These are phyloP conservation scores for Leptonema lineaticorne DNA, from an alignment of 1,140 invertebrate genomes.

Conservation along the genomic window DNA sequence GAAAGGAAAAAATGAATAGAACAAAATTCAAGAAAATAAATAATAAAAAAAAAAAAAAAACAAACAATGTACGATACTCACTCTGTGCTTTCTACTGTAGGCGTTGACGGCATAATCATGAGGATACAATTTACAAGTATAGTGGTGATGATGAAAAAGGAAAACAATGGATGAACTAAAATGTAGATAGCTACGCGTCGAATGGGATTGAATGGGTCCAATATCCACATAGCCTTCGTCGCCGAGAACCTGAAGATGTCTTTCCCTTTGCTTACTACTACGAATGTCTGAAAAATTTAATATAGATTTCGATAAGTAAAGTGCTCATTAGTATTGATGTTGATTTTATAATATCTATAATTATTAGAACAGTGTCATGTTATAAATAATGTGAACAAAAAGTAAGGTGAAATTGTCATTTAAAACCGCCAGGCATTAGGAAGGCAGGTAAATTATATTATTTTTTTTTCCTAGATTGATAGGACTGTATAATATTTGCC, in stretches of 20 bases:
- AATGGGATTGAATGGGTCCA: slow-evolving; percentile 97
- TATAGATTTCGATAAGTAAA: slow-evolving; percentile 35
- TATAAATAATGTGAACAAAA: no score
- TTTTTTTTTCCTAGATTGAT: no score
- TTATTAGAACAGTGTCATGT: no score
- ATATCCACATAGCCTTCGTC: slow-evolving; percentile 90
- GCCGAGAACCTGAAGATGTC: slow-evolving; percentile 98
- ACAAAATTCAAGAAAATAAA: slow-evolving; percentile 11
- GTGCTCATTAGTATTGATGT: neutral
- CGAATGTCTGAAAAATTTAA: slow-evolving; percentile 88
- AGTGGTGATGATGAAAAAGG: slow-evolving; percentile 95
- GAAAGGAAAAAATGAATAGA: neutral
- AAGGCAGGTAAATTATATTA: no score
- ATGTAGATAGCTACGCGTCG: slow-evolving; percentile 96
- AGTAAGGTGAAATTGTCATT: no score
- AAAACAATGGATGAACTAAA: slow-evolving; percentile 96
- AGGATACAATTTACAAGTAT: slow-evolving; percentile 97
- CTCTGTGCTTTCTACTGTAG: slow-evolving; percentile 94
- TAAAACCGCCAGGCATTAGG: no score
- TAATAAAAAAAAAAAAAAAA: slow-evolving; percentile 6
- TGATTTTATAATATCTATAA: neutral
- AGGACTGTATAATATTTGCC: no score
- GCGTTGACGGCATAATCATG: slow-evolving; percentile 94
- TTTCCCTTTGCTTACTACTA: slow-evolving; percentile 97
- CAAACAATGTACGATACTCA: slow-evolving; percentile 64